These are phyloP conservation scores for Scaptomyza flava DNA, from an alignment of 2,888 invertebrate species.

Conservation along the genomic window DNA sequence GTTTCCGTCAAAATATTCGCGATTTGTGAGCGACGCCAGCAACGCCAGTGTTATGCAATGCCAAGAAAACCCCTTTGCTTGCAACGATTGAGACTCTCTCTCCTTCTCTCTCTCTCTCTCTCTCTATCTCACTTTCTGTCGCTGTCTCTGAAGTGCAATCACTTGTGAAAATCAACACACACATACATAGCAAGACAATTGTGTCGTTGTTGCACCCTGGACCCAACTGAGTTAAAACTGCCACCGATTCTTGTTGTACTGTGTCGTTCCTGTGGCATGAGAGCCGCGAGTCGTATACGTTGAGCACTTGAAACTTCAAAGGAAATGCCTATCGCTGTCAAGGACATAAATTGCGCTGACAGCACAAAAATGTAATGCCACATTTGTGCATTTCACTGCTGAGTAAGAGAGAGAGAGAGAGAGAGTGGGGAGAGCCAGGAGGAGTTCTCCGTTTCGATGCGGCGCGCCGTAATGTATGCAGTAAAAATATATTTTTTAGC, in stretches of 20 bases:
- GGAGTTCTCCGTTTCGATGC: not conserved
- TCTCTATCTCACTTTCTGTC: not conserved
- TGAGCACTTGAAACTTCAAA: constrained; percentile 79
- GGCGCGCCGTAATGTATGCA: constrained; percentile 70
- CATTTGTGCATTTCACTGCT: constrained; percentile 57
- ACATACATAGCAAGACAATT: constrained; percentile 24
- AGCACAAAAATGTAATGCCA: constrained; percentile 67
- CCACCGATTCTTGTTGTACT: constrained; percentile 6
- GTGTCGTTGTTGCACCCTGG: constrained; percentile 31
- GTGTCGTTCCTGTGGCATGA: constrained; percentile 7
- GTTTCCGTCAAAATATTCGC: constrained; percentile 83
- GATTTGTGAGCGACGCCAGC: constrained; percentile 46
- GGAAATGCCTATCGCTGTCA: constrained; percentile 83
- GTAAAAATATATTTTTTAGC: constrained; percentile 63
- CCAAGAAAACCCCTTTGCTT: constrained; percentile 15
- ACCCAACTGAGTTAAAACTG: constrained; percentile 22
- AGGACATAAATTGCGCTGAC: constrained; percentile 82
- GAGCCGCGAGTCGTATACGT: constrained; percentile 11
- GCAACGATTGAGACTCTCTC: constrained; percentile 21
- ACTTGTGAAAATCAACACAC: constrained; percentile 20
- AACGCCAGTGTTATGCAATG: not conserved
- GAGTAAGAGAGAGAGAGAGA: not conserved
- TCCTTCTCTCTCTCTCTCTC: not conserved
- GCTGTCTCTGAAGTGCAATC: constrained; percentile 44
- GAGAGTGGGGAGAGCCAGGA: not conserved